Evolutionary conservation across 2,113 vertebrate species (phyloP).

Genomic region (Syrmaticus mikado): DNA sequence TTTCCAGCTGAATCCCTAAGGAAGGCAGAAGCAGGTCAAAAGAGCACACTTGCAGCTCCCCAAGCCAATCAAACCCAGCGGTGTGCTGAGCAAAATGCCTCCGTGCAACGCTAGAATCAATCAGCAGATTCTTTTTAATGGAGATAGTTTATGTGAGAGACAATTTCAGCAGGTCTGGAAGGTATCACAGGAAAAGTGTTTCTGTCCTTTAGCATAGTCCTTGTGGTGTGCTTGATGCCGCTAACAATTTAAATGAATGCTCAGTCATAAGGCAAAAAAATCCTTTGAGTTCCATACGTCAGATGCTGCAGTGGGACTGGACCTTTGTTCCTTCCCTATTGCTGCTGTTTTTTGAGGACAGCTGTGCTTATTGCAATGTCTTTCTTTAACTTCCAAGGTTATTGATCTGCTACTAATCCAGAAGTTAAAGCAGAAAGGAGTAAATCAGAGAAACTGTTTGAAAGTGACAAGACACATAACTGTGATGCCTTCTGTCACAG

Average conservation of each 20-base stretch:
- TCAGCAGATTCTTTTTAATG: background rate
- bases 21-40: background rate
- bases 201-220: background rate
- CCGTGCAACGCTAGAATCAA: background rate
- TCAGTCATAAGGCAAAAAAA: background rate
- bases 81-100: background rate
- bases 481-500: too few species aligned
- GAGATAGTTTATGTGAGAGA: background rate
- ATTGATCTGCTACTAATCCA: background rate
- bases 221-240: background rate
- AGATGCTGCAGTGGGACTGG: background rate
- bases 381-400: background rate
- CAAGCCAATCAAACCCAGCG: background rate
- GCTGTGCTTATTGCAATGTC: background rate
- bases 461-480: too few species aligned
- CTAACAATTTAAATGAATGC: background rate
- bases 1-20: background rate
- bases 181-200: background rate
- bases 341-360: background rate
- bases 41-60: background rate
- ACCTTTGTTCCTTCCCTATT: background rate
- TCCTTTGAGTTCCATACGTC: background rate
- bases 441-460: background rate
- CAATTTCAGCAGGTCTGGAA: background rate
- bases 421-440: background rate